phyloP scores from a whole-genome alignment of 2,113 vertebrate species.

The Neomonachus schauinslandi region DNA sequence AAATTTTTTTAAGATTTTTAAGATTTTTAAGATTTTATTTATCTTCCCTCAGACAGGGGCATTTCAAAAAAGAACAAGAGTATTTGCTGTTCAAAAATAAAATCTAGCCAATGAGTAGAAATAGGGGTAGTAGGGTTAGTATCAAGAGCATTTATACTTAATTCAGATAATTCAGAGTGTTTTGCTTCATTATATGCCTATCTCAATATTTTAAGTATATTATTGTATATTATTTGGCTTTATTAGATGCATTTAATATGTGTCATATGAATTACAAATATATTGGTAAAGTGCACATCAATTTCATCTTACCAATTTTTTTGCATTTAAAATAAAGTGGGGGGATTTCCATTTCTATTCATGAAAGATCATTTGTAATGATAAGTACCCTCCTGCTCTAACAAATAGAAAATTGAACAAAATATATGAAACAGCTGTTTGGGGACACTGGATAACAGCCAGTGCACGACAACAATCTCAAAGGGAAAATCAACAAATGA shows the following conservation, averaged over 20 bases:
- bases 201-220: background rate
- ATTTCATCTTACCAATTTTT: background rate
- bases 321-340: background rate
- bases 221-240: background rate
- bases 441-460: background rate
- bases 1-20: too few relatives aligned
- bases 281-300: background rate
- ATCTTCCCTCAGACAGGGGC: fast-evolving
- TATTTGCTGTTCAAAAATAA: background rate
- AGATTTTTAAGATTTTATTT: too few relatives aligned
- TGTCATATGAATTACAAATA: background rate
- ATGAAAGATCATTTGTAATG: background rate
- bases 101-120: background rate
- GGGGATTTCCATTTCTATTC: background rate
- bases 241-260: background rate
- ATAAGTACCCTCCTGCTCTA: background rate
- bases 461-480: background rate
- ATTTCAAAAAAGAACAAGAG: background rate
- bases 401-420: background rate
- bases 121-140: background rate
- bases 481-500: background rate
- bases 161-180: background rate
- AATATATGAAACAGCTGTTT: background rate
- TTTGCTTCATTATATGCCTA: background rate
- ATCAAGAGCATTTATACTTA: background rate